These are phyloP conservation scores for Minunthozetes semirufus DNA, from an alignment of 2,888 invertebrate species.

Conservation along the genomic window DNA sequence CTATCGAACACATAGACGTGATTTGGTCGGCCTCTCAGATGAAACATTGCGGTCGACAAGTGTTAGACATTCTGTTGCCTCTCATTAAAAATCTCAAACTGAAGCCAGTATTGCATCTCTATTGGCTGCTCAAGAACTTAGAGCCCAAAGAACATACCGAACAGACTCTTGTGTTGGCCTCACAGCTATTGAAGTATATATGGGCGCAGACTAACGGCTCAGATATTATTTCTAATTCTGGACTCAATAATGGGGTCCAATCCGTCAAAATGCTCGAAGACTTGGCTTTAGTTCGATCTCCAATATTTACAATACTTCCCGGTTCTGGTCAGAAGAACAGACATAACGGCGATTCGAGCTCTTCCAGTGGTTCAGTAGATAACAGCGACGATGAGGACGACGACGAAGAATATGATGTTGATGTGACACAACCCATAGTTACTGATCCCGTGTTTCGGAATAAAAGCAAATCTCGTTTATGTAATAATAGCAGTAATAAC, in stretches of 20 bases:
- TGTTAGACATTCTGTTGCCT: slow-evolving; percentile 80
- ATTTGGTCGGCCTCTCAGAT: slow-evolving; percentile 93
- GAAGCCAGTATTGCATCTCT: slow-evolving; percentile 77
- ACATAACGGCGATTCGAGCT: background rate
- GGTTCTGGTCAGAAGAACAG: slow-evolving; percentile 18
- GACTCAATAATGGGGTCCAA: background rate
- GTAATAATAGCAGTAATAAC: slow-evolving; percentile 25
- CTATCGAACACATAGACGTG: slow-evolving; percentile 79
- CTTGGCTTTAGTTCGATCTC: slow-evolving; percentile 24
- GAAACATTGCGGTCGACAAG: slow-evolving; percentile 89
- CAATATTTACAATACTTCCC: slow-evolving; percentile 32
- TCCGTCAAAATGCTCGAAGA: slow-evolving; percentile 26
- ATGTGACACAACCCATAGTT: background rate
- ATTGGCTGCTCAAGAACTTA: slow-evolving; percentile 73
- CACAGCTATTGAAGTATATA: slow-evolving; percentile 79
- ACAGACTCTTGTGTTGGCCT: slow-evolving; percentile 82
- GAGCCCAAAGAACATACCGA: slow-evolving; percentile 89
- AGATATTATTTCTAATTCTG: background rate
- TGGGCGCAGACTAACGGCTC: slow-evolving; percentile 61
- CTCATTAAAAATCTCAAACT: slow-evolving; percentile 82
- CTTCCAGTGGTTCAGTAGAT: slow-evolving; percentile 35
- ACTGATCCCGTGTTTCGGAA: background rate
- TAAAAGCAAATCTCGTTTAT: background rate
- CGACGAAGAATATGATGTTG: slow-evolving; percentile 34
- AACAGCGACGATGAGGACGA: slow-evolving; percentile 39